Evolutionary conservation across 2,113 vertebrate genomes (phyloP).

Genomic region (Proteles cristata): DNA sequence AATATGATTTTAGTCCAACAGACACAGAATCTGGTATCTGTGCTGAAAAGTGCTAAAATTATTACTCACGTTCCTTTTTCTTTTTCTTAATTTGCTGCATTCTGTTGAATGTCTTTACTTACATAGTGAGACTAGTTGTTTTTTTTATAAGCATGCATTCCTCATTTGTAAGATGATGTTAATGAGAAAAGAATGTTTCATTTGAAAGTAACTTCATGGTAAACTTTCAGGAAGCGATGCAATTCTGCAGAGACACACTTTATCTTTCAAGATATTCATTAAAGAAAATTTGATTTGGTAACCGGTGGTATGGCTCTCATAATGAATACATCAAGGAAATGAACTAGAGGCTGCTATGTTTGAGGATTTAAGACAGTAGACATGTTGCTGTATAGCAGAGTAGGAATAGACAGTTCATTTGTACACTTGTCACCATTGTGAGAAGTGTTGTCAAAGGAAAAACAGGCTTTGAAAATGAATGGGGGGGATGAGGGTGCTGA

Average conservation of each 20-base stretch:
- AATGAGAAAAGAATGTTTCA: neutral
- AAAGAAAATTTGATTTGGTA: neutral
- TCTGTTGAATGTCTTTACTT: neutral
- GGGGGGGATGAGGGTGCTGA: neutral
- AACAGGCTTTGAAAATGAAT: slow-evolving; percentile 25
- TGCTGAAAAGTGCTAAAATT: neutral
- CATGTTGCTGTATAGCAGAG: neutral
- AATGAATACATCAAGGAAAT: neutral
- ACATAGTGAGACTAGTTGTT: neutral
- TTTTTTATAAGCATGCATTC: neutral
- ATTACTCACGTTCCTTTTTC: neutral
- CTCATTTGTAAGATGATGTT: neutral
- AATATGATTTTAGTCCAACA: neutral
- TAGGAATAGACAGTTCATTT: neutral
- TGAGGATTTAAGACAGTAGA: slow-evolving; percentile 24
- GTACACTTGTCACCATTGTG: slow-evolving; percentile 4
- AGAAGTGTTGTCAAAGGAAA: neutral
- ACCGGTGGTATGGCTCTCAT: neutral
- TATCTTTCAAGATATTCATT: neutral
- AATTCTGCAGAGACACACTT: neutral
- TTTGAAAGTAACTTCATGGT: neutral
- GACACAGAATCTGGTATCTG: neutral
- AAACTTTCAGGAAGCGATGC: neutral
- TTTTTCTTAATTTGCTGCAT: neutral
- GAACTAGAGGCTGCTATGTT: neutral